These are phyloP conservation scores for Paelopatides confundens DNA, from an alignment of 53 echinoderm and acorn worm genomes.

Conservation along the genomic window DNA sequence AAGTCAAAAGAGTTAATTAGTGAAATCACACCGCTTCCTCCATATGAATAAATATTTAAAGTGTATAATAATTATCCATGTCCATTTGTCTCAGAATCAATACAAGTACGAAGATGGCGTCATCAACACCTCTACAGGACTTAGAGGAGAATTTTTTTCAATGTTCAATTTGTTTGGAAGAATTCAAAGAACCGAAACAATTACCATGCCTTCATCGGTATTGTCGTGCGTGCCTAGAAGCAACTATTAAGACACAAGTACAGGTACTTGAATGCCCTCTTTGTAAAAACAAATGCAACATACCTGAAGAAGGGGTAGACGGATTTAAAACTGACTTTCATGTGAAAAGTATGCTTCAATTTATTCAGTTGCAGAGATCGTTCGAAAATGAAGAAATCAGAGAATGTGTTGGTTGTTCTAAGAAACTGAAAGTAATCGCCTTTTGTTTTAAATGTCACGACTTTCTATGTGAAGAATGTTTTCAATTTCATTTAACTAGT, in stretches of 20 bases:
- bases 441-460: background rate
- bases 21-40: too few species aligned
- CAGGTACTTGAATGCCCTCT: background rate
- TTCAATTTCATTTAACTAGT: background rate
- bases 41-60: too few species aligned
- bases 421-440: background rate
- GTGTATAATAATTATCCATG: too few species aligned
- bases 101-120: background rate
- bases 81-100: too few species aligned
- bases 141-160: conserved; percentile 9
- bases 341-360: background rate
- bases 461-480: background rate
- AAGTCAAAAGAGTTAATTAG: too few species aligned
- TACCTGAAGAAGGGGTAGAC: background rate
- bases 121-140: background rate
- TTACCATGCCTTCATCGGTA: background rate
- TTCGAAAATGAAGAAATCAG: background rate
- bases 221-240: background rate
- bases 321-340: background rate
- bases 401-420: conserved; percentile 3
- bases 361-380: background rate
- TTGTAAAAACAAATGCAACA: background rate
- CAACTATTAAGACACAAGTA: background rate
- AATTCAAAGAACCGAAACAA: background rate
- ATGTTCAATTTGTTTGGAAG: background rate